Conservation (phyloP, 2,113 vertebrate species). For the Chamaetylas fuelleborni region DNA sequence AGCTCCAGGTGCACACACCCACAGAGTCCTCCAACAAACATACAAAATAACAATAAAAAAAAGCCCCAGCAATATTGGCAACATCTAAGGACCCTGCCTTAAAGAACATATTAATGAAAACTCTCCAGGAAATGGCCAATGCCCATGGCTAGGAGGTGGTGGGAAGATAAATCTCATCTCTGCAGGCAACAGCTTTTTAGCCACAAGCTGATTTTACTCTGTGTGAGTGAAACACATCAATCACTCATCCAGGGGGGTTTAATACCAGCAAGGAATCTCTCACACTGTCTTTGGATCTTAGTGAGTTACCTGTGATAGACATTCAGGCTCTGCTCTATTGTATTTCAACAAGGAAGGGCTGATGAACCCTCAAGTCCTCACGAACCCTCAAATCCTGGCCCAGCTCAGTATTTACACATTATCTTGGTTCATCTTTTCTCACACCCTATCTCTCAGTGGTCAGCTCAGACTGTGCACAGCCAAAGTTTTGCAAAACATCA, state of each 20-base stretch:
- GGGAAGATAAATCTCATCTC: background rate
- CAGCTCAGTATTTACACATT: background rate
- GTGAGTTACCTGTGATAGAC: background rate
- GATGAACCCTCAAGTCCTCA: background rate
- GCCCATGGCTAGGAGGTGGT: background rate
- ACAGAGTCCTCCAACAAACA: background rate
- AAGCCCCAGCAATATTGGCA: background rate
- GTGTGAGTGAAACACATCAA: background rate
- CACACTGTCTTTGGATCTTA: background rate
- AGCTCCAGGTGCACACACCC: background rate
- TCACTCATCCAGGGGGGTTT: background rate
- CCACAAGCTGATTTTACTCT: background rate
- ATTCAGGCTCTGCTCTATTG: background rate
- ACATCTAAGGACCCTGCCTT: background rate
- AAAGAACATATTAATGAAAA: background rate
- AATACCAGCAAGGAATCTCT: background rate
- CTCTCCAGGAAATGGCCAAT: background rate
- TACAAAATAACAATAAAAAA: background rate
- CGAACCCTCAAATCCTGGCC: background rate
- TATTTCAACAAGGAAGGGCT: background rate
- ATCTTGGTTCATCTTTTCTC: background rate
- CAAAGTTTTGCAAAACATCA: background rate
- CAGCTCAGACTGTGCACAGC: background rate
- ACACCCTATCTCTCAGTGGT: rapidly evolving
- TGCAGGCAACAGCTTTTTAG: background rate